Evolutionary conservation across 2,888 invertebrate genomes (phyloP), one percentile per base, ranked within the genome.

Genomic region (Sepioteuthis lessoniana): DNA sequence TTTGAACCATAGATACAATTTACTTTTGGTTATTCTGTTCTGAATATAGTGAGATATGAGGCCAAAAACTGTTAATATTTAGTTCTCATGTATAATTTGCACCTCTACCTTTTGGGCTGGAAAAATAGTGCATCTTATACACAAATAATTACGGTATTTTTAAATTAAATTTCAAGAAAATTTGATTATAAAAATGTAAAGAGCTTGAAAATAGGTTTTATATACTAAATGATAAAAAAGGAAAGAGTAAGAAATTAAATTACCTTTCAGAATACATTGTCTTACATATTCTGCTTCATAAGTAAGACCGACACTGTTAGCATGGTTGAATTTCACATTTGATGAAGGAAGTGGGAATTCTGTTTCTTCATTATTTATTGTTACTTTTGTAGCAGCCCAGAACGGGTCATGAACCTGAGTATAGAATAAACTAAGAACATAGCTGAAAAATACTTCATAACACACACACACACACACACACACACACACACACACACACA

Each of bases 231-330:
- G 10, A 42, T 91, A 91, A 91, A 42, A 91, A 35, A 91, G 38
- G 25, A 7, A 37, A 91, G 0, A 38, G 16, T 5, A 1, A 28
- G 16, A 25, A 38, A 42, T 31, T 8, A 91, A 37, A 28, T 91
- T 94, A 96, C 96, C 96, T 94, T 95, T 94, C 93, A 94, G 90
- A 37, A 96, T 94, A 94, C 95, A 95, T 28, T 96, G 94, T 35
- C 96, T 94, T 28, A 95, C 95, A 37, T 94, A 94, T 47, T 95
- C 95, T 37, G 96, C 96, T 94, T 96, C 96, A 94, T 95, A 96
- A 21, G 94, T 91, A 35, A 96, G 93, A 19, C 96, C 96, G 31
- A 94, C 95, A 94, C 96, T 95, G 93, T 96, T 95, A 0, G 4
- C 5, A 94, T 94, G 96, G 94, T 95, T 95, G 76, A 95, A 96